Evolutionary conservation across 2,113 vertebrate species (phyloP).

Genomic region (Tonatia bakeri): DNA sequence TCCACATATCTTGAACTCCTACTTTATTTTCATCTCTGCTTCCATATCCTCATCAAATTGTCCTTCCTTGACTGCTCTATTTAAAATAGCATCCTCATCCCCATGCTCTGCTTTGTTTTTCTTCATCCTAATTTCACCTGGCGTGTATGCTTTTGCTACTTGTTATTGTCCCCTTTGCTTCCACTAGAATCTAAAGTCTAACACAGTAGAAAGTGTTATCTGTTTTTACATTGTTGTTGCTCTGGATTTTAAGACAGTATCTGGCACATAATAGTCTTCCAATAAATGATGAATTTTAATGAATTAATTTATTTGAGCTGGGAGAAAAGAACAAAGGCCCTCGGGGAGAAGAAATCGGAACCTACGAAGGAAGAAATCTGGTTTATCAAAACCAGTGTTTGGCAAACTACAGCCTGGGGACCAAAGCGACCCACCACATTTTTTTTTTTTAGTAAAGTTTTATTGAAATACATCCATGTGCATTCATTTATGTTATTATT

Average conservation of each 20-base stretch:
- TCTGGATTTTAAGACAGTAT: background rate
- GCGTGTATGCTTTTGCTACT: background rate
- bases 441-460: background rate
- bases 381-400: background rate
- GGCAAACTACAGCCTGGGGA: background rate
- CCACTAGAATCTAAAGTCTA: background rate
- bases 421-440: background rate
- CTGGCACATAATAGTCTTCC: background rate
- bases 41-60: background rate
- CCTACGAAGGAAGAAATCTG: background rate
- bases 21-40: background rate
- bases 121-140: background rate
- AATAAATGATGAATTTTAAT: conserved; percentile 1
- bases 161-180: background rate
- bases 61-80: background rate
- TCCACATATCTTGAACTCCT: background rate
- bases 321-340: background rate
- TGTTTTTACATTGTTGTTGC: background rate
- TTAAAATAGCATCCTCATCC: background rate
- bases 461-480: background rate
- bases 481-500: background rate
- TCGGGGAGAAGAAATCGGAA: background rate
- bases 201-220: background rate
- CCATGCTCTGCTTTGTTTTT: background rate
- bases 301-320: conserved; percentile 13